A percentile compares a stretch with the other conserved stretches of the same genome.
phyloP scores from a whole-genome alignment of 2,113 vertebrate genomes.

The Pongo abelii region DNA sequence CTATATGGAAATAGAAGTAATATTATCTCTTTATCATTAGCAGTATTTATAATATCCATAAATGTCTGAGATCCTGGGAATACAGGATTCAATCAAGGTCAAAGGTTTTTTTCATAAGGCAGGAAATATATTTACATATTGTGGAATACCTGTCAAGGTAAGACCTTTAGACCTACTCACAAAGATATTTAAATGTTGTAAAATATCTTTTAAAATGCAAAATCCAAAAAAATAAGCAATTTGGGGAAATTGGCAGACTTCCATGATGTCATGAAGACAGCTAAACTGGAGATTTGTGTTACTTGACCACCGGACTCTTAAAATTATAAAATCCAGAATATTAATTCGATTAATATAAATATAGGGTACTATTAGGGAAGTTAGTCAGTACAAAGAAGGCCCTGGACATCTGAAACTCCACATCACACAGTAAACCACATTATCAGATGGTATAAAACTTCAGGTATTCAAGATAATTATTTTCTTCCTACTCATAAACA shows the following conservation, averaged over 20 bases:
- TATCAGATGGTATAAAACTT: not conserved
- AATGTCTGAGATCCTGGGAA: not conserved
- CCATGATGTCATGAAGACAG: not conserved
- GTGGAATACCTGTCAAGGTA: not conserved
- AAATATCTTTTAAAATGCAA: not conserved
- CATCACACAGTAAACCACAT: not conserved
- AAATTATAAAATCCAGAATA: not conserved
- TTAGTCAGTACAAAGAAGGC: not conserved
- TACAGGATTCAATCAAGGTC: not conserved
- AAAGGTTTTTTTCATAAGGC: not conserved
- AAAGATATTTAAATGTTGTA: conserved; percentile 4
- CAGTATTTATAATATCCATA: not conserved
- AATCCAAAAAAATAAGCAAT: not conserved
- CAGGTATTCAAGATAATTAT: not conserved
- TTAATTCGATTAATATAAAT: not conserved
- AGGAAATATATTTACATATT: not conserved
- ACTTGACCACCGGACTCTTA: not conserved
- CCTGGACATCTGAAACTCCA: not conserved
- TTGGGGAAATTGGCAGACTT: not conserved
- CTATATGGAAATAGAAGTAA: not conserved
- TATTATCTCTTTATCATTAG: not conserved
- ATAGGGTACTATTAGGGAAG: not conserved
- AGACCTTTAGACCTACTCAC: not conserved
- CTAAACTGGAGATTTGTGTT: not conserved
- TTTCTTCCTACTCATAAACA: not conserved